Percentiles rank a stretch among this genome's conserved stretches.
Conservation (phyloP, 1,140 invertebrate species). For the Goniozus legneri region DNA sequence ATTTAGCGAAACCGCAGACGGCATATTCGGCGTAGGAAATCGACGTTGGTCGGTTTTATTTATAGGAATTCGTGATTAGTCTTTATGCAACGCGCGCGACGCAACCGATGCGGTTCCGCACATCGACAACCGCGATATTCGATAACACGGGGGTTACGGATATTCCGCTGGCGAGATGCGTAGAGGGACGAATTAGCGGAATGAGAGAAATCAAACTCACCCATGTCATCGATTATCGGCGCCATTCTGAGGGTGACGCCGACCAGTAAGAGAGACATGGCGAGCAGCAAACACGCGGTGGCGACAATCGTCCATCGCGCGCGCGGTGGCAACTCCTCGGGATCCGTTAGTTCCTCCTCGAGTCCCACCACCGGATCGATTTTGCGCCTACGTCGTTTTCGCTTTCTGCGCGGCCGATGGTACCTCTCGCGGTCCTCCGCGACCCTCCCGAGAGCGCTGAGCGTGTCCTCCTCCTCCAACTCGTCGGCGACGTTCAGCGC, state of each 20-base stretch:
- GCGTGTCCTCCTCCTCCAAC: conserved; percentile 45
- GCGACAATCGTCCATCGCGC: conserved; percentile 86
- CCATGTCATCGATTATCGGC: conserved; percentile 88
- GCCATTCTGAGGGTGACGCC: conserved; percentile 85
- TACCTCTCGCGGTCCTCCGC: conserved; percentile 31
- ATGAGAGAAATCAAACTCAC: too few relatives aligned
- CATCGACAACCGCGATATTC: too few relatives aligned
- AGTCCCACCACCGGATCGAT: conserved; percentile 26
- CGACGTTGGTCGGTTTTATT: too few relatives aligned
- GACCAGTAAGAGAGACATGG: conserved; percentile 83
- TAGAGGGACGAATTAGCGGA: too few relatives aligned
- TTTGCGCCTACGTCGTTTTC: conserved; percentile 40
- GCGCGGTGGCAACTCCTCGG: conserved; percentile 73
- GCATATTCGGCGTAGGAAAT: too few relatives aligned
- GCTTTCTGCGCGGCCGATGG: conserved; percentile 43
- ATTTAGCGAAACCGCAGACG: too few relatives aligned
- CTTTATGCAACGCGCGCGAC: too few relatives aligned
- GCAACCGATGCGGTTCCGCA: too few relatives aligned
- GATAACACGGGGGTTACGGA: too few relatives aligned
- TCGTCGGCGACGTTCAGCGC: conserved; percentile 54
- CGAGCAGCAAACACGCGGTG: conserved; percentile 78
- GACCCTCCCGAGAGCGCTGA: conserved; percentile 36
- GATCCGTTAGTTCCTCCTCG: conserved; percentile 51
- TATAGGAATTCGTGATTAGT: too few relatives aligned
- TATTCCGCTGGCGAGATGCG: too few relatives aligned